A percentile compares a stretch with the other conserved stretches of the same genome.
Evolutionary conservation across 2,888 invertebrate species (phyloP).

Genomic region (Cactoblastis cactorum): DNA sequence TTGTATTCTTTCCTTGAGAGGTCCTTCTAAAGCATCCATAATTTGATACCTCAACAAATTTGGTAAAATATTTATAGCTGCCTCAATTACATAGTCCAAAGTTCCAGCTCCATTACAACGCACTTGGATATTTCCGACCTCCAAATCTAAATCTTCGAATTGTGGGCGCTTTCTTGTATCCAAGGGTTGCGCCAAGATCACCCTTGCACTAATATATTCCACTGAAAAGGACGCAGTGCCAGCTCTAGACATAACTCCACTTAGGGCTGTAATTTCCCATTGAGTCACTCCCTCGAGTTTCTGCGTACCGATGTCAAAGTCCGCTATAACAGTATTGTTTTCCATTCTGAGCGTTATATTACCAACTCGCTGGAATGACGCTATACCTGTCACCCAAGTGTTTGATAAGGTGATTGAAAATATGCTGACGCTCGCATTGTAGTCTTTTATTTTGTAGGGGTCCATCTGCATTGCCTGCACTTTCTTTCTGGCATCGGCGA

Average conservation of each 20-base stretch:
- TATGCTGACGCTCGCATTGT: constrained; percentile 83
- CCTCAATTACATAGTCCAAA: constrained; percentile 89
- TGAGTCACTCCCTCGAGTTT: constrained; percentile 86
- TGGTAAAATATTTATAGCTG: constrained; percentile 88
- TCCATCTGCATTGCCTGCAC: constrained; percentile 84
- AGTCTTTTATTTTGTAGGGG: constrained; percentile 86
- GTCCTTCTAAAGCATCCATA: constrained; percentile 90
- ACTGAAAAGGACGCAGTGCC: constrained; percentile 88
- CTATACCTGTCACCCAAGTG: constrained; percentile 88
- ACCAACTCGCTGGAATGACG: constrained; percentile 90
- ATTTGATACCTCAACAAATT: constrained; percentile 93
- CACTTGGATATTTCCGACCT: constrained; percentile 91
- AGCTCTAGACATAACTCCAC: constrained; percentile 83
- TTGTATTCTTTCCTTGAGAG: constrained; percentile 85
- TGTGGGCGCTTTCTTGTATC: constrained; percentile 86
- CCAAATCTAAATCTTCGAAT: constrained; percentile 86
- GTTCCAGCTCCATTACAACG: constrained; percentile 93
- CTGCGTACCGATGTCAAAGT: constrained; percentile 89
- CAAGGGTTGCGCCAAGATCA: constrained; percentile 86
- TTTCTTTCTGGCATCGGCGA: constrained; percentile 85
- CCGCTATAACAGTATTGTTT: constrained; percentile 83
- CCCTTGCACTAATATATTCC: constrained; percentile 85
- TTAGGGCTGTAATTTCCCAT: constrained; percentile 87
- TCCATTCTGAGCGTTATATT: constrained; percentile 86
- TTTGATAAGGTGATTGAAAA: constrained; percentile 84